Percentiles rank a stretch among this genome's conserved stretches.
phyloP scores from a whole-genome alignment of 2,797 vertebrate genomes.

The Acipenser ruthenus region DNA sequence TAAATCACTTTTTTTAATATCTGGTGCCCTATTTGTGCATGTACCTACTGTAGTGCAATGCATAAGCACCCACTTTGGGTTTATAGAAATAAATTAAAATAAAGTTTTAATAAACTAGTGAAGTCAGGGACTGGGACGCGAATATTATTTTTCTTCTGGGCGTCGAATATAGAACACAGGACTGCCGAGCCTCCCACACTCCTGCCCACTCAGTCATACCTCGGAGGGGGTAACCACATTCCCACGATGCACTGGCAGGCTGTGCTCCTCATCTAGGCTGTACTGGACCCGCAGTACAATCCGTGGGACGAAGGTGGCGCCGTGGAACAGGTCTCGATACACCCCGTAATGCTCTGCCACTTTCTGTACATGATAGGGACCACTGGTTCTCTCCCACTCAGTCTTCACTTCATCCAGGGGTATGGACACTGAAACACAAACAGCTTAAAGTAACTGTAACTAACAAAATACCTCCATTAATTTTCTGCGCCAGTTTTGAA shows the following conservation, averaged over 20 bases:
- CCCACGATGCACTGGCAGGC: slow-evolving; percentile 70
- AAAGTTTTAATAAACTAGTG: no score
- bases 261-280: slow-evolving; percentile 41
- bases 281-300: slow-evolving; percentile 64
- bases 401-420: slow-evolving; percentile 65
- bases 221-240: slow-evolving; percentile 76
- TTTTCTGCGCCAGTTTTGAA: no score
- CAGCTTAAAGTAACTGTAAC: no score
- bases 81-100: no score
- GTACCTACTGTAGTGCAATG: no score
- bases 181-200: not conserved
- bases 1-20: no score
- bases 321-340: slow-evolving; percentile 78
- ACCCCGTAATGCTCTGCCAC: slow-evolving; percentile 76
- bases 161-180: no score
- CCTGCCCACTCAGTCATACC: slow-evolving; percentile 44
- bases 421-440: slow-evolving; percentile 56
- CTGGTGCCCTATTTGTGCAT: no score
- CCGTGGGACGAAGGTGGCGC: slow-evolving; percentile 73
- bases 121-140: no score
- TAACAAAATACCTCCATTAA: no score
- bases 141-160: no score
- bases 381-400: slow-evolving; percentile 71
- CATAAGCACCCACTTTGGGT: no score
- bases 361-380: slow-evolving; percentile 65